Base-by-base conservation (phyloP, 2,888 invertebrate species). In the Odontocolon sp. region DNA sequence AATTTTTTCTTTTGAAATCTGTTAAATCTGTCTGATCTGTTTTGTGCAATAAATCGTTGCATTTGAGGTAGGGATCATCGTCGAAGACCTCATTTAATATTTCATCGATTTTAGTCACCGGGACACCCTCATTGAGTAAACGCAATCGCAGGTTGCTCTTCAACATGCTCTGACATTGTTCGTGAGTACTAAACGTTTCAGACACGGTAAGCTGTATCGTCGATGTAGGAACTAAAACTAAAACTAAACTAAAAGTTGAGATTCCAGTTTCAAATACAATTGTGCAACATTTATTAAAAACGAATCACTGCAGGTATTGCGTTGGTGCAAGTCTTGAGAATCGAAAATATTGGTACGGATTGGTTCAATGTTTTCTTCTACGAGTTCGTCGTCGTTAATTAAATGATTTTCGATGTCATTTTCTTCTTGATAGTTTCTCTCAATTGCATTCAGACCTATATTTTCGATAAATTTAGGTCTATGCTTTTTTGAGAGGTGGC, bases 231-330 rank as follows among this genome's bases (percentile, higher is more conserved):
- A 83, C n/a, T 5, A n/a, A n/a, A n/a, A n/a, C n/a, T n/a, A n/a
- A n/a, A n/a, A n/a, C n/a, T n/a, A n/a, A n/a, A n/a, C n/a, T n/a
- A 67, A 42, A 36, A 77, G 68, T 31, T 81, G 38, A 23, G 52
- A 23, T 78, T 83, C 81, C 31, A 83, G 73, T 75, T 82, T 83
- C 8, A 82, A 68, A 61, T 72, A 81, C 52, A 80, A 74, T 50
- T 73, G 64, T 40, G 63, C 77, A 9, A 78, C 1, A 11, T 68
- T 76, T 6, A 14, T 0, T 11, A 76, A 2, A 45, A 70, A 67
- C 16, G 54, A 33, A 59, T 74, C 50, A 0, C 3, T 14, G 0
- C 26, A 40, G 2, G n/a, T 31, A 23, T 23, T 2, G 2, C 5
- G 2, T 38, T 8, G 38, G 9, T 2, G 2, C n/a, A 38, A 3